A percentile compares a stretch with the other conserved stretches of the same genome.
phyloP scores from a whole-genome alignment of 2,113 vertebrate genomes.

The Carollia perspicillata region DNA sequence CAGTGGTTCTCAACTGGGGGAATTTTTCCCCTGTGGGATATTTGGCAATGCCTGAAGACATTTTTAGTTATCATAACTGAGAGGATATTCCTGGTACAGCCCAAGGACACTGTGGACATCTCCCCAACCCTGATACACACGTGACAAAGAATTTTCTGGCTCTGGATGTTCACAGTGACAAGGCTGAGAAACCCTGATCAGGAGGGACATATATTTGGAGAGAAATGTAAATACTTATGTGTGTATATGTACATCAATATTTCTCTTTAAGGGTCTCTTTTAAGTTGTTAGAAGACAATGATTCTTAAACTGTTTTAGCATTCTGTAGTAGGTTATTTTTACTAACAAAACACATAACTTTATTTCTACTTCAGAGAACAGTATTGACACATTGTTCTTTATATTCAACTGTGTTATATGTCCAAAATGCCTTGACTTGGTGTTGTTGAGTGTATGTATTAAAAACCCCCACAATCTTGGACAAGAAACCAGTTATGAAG shows the following conservation, averaged over 20 bases:
- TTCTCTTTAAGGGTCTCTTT: not conserved
- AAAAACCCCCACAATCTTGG: not conserved
- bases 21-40: not conserved
- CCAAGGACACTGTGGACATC: not conserved
- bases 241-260: not conserved
- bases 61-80: not conserved
- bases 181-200: not conserved
- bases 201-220: not conserved
- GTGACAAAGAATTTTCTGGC: not conserved
- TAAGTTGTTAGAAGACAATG: not conserved
- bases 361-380: slow-evolving; percentile 19
- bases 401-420: not conserved
- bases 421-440: not conserved
- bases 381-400: not conserved
- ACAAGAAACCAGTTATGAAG: not conserved
- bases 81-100: not conserved
- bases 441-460: not conserved
- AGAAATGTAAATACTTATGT: slow-evolving; percentile 21
- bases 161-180: not conserved
- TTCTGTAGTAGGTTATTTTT: not conserved
- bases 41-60: not conserved
- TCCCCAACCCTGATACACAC: not conserved
- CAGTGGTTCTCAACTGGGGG: not conserved
- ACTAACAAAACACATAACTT: not conserved
- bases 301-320: not conserved